Evolutionary conservation across 2,113 vertebrate species (phyloP), one percentile per base, ranked within the genome.

Genomic region (Brachionichthys hirsutus): DNA sequence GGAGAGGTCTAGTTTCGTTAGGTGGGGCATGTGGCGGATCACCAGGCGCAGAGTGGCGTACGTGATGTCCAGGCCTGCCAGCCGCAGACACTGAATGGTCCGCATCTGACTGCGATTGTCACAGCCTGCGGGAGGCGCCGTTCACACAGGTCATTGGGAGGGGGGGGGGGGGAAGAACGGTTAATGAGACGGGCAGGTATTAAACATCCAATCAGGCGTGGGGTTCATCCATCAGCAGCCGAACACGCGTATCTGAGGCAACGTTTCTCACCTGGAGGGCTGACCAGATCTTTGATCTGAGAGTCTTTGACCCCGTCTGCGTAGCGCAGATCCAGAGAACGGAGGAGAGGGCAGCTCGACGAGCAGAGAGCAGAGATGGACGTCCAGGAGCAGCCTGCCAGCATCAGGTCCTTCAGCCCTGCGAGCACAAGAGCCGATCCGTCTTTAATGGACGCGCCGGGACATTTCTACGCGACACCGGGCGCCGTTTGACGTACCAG

Each of bases 91-190:
- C 1, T 94, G 96, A 93, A 98, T 92, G 84, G 92, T 94, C 53
- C 95, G 93, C 82, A 98, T 91, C 87, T 96, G 96, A 88, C 96
- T 97, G 77, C 95, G 96, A 90, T 96, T 96, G 90, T 98, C 94
- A 84, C 95, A 94, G 87, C 95, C 97, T 99, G 80, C n/a, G n/a
- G n/a, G n/a, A n/a, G n/a, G n/a, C n/a, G n/a, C n/a, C n/a, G 2
- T 64, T 10, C 7, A 38, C 22, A 67, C 11, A 9, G 12, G 3
- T 3, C 46, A 51, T 46, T 36, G 12, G 6, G 4, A 2, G 24
- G 11, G 14, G 6, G 24, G 2, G 7, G 42, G 19, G 6, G 24
- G 38, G 24, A 41, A 55, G 34, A 19, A 1, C 2, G 1, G 16
- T 22, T 20, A 0, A 17, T 1, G 6, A 22, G 17, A 19, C 0